Evolutionary conservation across 2,113 vertebrate genomes (phyloP), one percentile per base, ranked within the genome.

Genomic region (Grammomys dolichurus): DNA sequence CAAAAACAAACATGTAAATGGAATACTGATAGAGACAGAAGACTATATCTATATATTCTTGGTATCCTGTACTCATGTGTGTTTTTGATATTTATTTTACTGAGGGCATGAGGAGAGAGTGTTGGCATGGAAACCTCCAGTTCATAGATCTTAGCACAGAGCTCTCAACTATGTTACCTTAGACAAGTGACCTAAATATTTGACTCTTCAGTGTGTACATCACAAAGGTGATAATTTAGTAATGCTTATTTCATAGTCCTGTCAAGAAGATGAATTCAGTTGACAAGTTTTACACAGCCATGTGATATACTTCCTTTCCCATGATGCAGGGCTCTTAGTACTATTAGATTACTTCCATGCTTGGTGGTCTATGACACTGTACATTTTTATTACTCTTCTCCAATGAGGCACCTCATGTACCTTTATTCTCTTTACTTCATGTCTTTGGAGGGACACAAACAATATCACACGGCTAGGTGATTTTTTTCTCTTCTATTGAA

Each of bases 1-100:
- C 9, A 14, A 33, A 86, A 46, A 7, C 84, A 14, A 65, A 11
- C 9, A 19, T 11, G 16, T 31, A 22, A 33, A 67, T 16, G 43
- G 51, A 72, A 31, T 31, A 11, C 13, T 3, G 22, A 56, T 24
- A 1, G 33, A 85, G 9, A 0, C n/a, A 4, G 10, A 14, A 5
- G 31, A 72, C 26, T 7, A 93, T 51, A 51, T 48, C 33, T 33
- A 10, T 12, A 48, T 0, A 0, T 20, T 31, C 28, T 33, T 51
- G 24, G 19, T 46, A 58, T 12, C 7, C 0, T 51, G 0, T 43
- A 7, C 28, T 33, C 0, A 0, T 1, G 2, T 13, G 4, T 43
- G 36, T n/a, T 28, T 1, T 7, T 5, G 4, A 51, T 22, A 10
- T 31, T 0, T 40, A 36, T 48, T 80, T 80, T 67, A 16, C 51